Base-by-base conservation (phyloP, 2,888 invertebrate genomes). In the Agriotes lineatus region DNA sequence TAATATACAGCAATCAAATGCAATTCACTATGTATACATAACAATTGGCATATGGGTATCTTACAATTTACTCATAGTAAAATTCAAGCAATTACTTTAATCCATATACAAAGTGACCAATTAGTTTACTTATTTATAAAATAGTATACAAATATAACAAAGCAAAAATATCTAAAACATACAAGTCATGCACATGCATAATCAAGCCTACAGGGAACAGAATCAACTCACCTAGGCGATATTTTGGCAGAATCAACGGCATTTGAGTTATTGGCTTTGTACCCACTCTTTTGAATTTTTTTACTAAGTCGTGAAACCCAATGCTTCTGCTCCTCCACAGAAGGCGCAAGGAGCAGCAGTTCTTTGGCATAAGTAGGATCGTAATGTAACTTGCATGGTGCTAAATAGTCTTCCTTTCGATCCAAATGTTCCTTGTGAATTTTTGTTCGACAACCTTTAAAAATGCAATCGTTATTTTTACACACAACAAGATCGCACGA, bases 361-460 rank as follows among this genome's bases (percentile, higher is more conserved):
- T 99, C 98, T 82, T 97, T 95, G 80, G 98, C 97, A 82, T 91
- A 91, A 79, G 93, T 93, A 72, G 96, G 95, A 88, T 98, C 97
- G 79, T 95, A 96, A 85, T 96, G 96, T 75, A 98, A 90, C 88
- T 97, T 98, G 87, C 98, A 99, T 50, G 97, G 97, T 73, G 96
- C 95, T 82, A 97, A 91, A 71, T 91, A 90, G 83, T 95, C 95
- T 82, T 93, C 93, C 78, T 91, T 91, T 76, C 90, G 88, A 79
- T 94, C 93, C 83, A 96, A 90, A 89, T 99, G 99, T 83, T 99
- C 98, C 85, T 96, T 95, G 86, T 99, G 99, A 81, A 99, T 94
- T 88, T 98, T 98, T 84, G 96, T 94, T 82, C 95, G 94, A 86
- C 98, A 99, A 75, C 96, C 97, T 94, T 82, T 42, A 78, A 78